Percentiles rank a stretch among this genome's conserved stretches.
These are phyloP conservation scores for Timandra comae DNA, from an alignment of 2,888 invertebrate species.

Conservation along the genomic window DNA sequence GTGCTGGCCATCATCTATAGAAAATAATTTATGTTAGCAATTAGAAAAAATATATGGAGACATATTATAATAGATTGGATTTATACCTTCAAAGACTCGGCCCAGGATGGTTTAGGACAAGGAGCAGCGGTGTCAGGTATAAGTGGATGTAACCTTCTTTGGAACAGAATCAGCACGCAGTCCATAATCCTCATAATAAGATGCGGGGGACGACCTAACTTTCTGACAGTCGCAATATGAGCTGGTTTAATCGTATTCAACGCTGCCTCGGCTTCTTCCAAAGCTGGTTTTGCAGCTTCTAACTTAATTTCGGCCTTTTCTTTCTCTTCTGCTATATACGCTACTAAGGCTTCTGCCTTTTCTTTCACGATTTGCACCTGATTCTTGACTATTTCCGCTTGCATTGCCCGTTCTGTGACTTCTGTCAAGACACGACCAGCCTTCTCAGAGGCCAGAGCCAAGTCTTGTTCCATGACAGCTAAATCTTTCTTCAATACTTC, in stretches of 20 bases:
- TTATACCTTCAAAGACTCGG: conserved; percentile 95
- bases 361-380: conserved; percentile 97
- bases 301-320: conserved; percentile 93
- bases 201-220: conserved; percentile 96
- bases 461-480: conserved; percentile 95
- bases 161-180: conserved; percentile 94
- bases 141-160: conserved; percentile 89
- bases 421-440: conserved; percentile 92
- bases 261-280: conserved; percentile 96
- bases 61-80: no score
- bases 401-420: conserved; percentile 95
- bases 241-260: conserved; percentile 97
- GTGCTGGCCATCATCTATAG: conserved; percentile 95
- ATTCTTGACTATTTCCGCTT: conserved; percentile 96
- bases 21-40: conserved; percentile 11
- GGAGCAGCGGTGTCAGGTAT: conserved; percentile 87
- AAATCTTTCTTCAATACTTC: conserved; percentile 93
- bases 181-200: conserved; percentile 99
- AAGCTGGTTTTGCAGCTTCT: conserved; percentile 96
- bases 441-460: conserved; percentile 94
- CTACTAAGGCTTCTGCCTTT: conserved; percentile 92
- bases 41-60: neutral
- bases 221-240: conserved; percentile 96
- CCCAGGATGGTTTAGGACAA: conserved; percentile 97
- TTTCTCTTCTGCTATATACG: conserved; percentile 92